Evolutionary conservation across 2,797 vertebrate species (phyloP).

Genomic region (Fringilla coelebs): DNA sequence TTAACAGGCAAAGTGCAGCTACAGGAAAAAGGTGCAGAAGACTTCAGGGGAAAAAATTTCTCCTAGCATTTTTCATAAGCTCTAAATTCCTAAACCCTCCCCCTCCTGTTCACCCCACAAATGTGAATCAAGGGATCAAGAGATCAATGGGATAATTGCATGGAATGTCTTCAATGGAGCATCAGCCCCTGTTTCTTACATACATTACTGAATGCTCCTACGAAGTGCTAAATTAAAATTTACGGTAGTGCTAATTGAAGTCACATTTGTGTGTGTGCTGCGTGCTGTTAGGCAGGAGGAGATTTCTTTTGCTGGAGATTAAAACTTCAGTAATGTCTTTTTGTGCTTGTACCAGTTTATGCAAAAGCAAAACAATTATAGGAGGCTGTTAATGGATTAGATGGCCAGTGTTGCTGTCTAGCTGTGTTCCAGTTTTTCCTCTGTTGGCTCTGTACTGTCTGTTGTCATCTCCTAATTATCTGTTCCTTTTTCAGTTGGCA

Average conservation of each 20-base stretch:
- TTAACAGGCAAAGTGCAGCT: not conserved
- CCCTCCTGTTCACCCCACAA: not conserved
- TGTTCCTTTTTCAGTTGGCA: conserved; percentile 52
- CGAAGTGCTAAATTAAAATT: conserved; percentile 64
- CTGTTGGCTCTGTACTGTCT: conserved; percentile 22
- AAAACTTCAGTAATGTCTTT: conserved; percentile 62
- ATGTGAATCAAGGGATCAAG: conserved; percentile 10
- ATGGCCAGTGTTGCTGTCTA: conserved; percentile 33
- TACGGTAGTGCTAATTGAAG: conserved; percentile 53
- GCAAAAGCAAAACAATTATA: conserved; percentile 54
- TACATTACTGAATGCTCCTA: conserved; percentile 30
- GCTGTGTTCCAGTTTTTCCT: conserved; percentile 43
- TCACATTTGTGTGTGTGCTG: conserved; percentile 11
- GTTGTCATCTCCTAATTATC: conserved; percentile 63
- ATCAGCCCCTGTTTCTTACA: not conserved
- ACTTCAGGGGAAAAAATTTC: not conserved
- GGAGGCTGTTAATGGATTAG: conserved; percentile 55
- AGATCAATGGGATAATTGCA: conserved; percentile 18
- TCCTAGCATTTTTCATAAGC: not conserved
- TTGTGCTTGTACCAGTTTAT: conserved; percentile 47
- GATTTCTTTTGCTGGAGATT: conserved; percentile 44
- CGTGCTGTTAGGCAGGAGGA: conserved; percentile 51
- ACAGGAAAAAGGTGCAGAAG: not conserved
- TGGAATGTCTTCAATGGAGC: not conserved
- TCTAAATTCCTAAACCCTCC: not conserved